These are phyloP conservation scores for Enteromius trimaculatus DNA, from an alignment of 2,797 vertebrate genomes.

Conservation along the genomic window DNA sequence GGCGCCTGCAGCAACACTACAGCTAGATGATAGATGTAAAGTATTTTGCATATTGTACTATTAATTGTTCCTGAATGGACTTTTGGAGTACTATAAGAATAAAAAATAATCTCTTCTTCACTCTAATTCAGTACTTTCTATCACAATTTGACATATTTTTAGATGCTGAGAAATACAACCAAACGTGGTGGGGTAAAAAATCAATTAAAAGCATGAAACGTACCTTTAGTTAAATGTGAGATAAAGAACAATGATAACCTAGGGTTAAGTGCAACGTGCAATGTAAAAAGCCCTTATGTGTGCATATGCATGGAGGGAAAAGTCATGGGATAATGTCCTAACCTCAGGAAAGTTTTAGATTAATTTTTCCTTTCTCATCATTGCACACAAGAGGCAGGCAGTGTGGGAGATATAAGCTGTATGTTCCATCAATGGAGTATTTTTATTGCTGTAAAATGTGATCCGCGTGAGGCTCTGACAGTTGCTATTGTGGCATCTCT, in stretches of 20 bases:
- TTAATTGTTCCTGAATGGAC: not conserved
- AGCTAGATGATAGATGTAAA: not conserved
- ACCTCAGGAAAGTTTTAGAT: slow-evolving; percentile 16
- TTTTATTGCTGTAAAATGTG: slow-evolving; percentile 44
- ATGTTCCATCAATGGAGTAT: slow-evolving; percentile 8
- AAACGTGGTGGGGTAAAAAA: not conserved
- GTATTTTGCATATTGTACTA: not conserved
- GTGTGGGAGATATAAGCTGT: slow-evolving; percentile 13
- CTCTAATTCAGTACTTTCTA: not conserved
- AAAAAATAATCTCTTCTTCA: not conserved
- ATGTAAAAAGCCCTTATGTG: not conserved
- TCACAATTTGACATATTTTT: not conserved
- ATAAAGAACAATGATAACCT: not conserved
- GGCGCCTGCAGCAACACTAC: too few relatives aligned
- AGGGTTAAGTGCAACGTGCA: not conserved
- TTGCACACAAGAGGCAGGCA: not conserved
- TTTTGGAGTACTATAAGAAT: not conserved
- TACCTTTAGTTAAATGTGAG: not conserved
- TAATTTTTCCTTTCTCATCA: slow-evolving; percentile 18
- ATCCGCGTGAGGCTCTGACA: not conserved
- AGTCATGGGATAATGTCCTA: not conserved
- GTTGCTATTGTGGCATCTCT: slow-evolving; percentile 33
- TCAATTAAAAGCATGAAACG: not conserved
- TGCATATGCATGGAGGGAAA: slow-evolving; percentile 14
- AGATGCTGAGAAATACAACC: not conserved